Conservation (phyloP, 2,888 invertebrate genomes). For the Boloria euphrosyne region DNA sequence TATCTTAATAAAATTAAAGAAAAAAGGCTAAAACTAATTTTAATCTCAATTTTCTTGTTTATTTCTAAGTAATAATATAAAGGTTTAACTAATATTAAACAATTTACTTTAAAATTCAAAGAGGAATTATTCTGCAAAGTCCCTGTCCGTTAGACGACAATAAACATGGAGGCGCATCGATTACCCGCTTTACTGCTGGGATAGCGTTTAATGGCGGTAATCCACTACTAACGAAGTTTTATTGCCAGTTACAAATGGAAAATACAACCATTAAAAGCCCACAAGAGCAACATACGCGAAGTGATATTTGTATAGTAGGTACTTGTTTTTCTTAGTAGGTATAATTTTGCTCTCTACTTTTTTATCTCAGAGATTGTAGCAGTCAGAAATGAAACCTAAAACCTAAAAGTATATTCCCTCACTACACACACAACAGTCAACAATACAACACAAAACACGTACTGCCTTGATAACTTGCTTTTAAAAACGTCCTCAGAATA, state of each 20-base stretch:
- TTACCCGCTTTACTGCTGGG: slow-evolving; percentile 72
- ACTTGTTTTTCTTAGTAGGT: slow-evolving; percentile 11
- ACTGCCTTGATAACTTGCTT: too few relatives aligned
- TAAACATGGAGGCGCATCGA: slow-evolving; percentile 69
- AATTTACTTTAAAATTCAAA: background rate
- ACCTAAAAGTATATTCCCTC: too few relatives aligned
- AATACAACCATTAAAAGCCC: slow-evolving; percentile 44
- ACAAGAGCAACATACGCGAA: slow-evolving; percentile 14
- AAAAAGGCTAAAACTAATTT: too few relatives aligned
- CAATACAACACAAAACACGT: too few relatives aligned
- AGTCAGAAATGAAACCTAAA: too few relatives aligned
- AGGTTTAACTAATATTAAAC: background rate
- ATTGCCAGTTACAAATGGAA: slow-evolving; percentile 58
- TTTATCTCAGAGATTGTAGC: too few relatives aligned
- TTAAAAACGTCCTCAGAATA: too few relatives aligned
- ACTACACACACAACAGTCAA: too few relatives aligned
- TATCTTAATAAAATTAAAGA: too few relatives aligned
- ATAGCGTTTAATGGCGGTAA: slow-evolving; percentile 73
- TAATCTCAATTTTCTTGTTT: too few relatives aligned
- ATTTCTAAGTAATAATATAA: background rate
- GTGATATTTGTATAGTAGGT: background rate
- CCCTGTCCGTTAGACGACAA: slow-evolving; percentile 55
- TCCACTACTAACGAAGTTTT: slow-evolving; percentile 56
- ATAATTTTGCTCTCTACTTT: too few relatives aligned
- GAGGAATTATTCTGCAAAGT: slow-evolving; percentile 26